Conservation (phyloP, 1,140 invertebrate genomes). For the Ectropis grisescens region DNA sequence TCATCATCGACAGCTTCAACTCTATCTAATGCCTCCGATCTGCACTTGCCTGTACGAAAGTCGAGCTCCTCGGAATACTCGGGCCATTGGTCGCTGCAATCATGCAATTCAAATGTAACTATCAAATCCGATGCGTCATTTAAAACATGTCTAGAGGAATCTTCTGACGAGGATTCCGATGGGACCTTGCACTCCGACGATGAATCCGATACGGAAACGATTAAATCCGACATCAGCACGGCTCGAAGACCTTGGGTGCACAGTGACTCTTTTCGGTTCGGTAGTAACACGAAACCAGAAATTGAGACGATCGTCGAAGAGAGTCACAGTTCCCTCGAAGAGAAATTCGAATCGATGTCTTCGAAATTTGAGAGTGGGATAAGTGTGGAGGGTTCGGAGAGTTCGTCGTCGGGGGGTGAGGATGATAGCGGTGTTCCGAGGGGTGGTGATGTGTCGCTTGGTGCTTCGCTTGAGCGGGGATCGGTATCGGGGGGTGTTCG, state of each 20-base stretch:
- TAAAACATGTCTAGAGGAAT: constrained; percentile 52
- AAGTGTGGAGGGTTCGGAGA: constrained; percentile 36
- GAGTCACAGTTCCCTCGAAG: constrained; percentile 7
- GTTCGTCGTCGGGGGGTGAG: constrained; percentile 40
- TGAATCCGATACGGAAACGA: constrained; percentile 47
- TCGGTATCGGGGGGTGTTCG: constrained; percentile 52
- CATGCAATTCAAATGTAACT: constrained; percentile 55
- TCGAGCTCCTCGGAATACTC: constrained; percentile 60
- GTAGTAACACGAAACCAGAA: constrained; percentile 22
- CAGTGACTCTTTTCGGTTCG: constrained; percentile 54
- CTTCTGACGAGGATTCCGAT: constrained; percentile 48
- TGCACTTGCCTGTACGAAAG: constrained; percentile 34
- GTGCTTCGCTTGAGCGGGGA: constrained; percentile 63
- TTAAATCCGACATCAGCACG: constrained; percentile 50
- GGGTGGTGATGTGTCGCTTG: constrained; percentile 47
- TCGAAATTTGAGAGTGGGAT: constrained; percentile 51
- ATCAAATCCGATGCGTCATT: constrained; percentile 49
- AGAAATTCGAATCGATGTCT: constrained; percentile 23
- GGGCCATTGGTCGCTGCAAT: constrained; percentile 50
- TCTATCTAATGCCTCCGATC: constrained; percentile 40
- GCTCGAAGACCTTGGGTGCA: constrained; percentile 53
- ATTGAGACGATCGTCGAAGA: constrained; percentile 33
- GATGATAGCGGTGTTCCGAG: constrained; percentile 49
- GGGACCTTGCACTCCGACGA: constrained; percentile 51
- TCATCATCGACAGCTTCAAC: constrained; percentile 45